phyloP scores from a whole-genome alignment of 2,113 vertebrate genomes.

The Hydropotes inermis region DNA sequence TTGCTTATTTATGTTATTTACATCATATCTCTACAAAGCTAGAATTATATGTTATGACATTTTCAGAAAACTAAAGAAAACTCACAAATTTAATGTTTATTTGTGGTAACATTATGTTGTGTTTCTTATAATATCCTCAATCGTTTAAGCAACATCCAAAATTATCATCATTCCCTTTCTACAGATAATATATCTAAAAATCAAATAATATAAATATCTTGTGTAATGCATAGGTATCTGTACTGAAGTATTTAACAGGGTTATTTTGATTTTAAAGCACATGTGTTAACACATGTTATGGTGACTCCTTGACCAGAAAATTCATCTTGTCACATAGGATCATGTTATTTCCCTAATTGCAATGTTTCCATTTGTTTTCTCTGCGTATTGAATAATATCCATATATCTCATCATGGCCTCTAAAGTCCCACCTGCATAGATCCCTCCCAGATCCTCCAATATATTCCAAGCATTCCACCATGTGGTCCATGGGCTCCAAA shows the following conservation, averaged over 20 bases:
- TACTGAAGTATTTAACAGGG: background rate
- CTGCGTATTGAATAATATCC: background rate
- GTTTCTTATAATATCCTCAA: too few relatives aligned
- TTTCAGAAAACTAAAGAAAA: background rate
- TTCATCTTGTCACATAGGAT: background rate
- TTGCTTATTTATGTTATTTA: background rate
- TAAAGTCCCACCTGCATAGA: rapidly evolving
- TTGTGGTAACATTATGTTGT: background rate
- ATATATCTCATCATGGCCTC: background rate
- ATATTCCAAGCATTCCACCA: rapidly evolving
- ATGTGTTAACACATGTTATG: background rate
- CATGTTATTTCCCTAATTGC: background rate
- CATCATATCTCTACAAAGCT: background rate
- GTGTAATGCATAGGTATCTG: background rate
- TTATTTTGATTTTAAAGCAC: background rate
- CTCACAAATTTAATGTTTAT: background rate
- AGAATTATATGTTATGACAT: background rate
- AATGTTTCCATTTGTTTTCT: background rate
- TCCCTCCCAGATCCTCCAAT: rapidly evolving
- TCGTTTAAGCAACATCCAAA: background rate
- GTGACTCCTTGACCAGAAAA: background rate
- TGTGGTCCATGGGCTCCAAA: background rate
- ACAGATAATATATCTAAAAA: background rate
- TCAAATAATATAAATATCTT: background rate
- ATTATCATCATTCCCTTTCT: background rate